These are phyloP conservation scores for Falcunculus frontatus DNA, from an alignment of 2,113 vertebrate genomes.

Conservation along the genomic window DNA sequence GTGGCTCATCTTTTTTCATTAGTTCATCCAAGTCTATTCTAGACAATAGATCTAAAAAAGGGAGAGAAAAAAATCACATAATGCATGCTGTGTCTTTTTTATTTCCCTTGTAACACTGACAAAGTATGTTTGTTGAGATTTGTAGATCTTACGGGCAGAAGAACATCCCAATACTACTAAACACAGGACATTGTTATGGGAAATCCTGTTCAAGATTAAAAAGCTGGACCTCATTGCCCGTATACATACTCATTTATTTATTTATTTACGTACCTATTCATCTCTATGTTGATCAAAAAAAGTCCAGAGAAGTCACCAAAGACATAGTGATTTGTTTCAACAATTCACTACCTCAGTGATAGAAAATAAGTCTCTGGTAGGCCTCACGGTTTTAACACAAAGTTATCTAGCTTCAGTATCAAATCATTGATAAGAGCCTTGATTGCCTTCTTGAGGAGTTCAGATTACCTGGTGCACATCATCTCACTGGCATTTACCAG, in stretches of 20 bases:
- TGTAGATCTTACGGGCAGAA: not conserved
- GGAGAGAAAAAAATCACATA: not conserved
- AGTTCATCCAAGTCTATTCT: slow-evolving; percentile 97
- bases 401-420: not conserved
- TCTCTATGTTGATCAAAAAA: not conserved
- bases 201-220: not conserved
- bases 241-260: not conserved
- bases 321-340: not conserved
- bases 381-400: not conserved
- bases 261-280: not conserved
- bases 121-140: not conserved
- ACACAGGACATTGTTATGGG: not conserved
- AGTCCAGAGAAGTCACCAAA: not conserved
- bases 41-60: slow-evolving; percentile 87
- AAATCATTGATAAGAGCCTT: not conserved
- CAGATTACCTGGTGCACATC: not conserved
- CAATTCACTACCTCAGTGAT: not conserved
- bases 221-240: not conserved
- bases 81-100: not conserved
- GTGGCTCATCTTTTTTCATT: slow-evolving; percentile 99
- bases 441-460: not conserved
- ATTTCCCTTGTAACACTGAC: not conserved
- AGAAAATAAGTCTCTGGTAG: not conserved
- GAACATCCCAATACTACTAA: not conserved
- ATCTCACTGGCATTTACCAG: not conserved